Conservation (phyloP, 1,140 invertebrate species). For the Aphidius ervi region DNA sequence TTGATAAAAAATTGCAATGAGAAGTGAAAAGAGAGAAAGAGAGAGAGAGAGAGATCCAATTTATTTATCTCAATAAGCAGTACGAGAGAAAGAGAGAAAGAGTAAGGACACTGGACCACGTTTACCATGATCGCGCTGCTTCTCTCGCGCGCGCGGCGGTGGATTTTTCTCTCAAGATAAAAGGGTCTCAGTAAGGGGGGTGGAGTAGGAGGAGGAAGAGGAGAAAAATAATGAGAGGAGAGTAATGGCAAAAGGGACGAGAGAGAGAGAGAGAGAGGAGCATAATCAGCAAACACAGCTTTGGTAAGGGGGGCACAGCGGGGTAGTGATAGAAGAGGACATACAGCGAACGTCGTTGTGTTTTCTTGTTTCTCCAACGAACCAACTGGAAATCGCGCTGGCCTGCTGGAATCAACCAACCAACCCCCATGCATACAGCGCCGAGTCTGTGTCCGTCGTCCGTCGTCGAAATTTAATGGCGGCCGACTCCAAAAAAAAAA, state of each 20-base stretch:
- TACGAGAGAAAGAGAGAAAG: too few species aligned
- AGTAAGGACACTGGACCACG: too few species aligned
- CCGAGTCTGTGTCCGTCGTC: slow-evolving; percentile 25
- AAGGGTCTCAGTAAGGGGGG: too few species aligned
- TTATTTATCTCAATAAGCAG: too few species aligned
- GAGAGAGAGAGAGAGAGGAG: slow-evolving; percentile 9
- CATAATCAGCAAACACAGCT: not conserved
- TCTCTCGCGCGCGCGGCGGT: too few species aligned
- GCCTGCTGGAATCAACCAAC: slow-evolving; percentile 22
- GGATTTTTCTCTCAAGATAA: too few species aligned
- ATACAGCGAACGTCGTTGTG: slow-evolving; percentile 34
- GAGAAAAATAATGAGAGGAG: too few species aligned
- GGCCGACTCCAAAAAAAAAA: slow-evolving; percentile 34
- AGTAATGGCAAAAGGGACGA: slow-evolving; percentile 6
- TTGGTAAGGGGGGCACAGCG: slow-evolving; percentile 10
- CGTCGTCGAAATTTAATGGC: slow-evolving; percentile 50
- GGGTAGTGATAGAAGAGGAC: slow-evolving; percentile 21
- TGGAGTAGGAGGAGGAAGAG: too few species aligned
- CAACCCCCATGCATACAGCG: slow-evolving; percentile 29
- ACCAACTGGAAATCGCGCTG: slow-evolving; percentile 16
- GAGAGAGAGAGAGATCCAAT: too few species aligned
- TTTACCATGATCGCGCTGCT: too few species aligned
- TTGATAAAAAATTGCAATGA: too few species aligned
- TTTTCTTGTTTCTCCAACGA: slow-evolving; percentile 17
- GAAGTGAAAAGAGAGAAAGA: too few species aligned